phyloP scores from a whole-genome alignment of 2,888 invertebrate genomes.

The Entomobrya multifasciata region DNA sequence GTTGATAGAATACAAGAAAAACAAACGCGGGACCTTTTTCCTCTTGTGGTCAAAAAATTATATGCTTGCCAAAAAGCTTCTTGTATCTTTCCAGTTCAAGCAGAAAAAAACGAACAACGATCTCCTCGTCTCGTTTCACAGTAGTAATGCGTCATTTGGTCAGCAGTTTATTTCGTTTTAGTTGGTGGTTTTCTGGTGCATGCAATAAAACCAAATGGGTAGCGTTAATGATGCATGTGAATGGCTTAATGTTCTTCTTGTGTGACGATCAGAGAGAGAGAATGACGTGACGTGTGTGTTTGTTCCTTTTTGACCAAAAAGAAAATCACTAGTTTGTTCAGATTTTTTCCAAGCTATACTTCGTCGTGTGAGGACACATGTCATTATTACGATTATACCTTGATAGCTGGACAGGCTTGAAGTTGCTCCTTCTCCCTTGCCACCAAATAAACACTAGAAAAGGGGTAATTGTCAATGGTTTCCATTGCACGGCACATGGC shows the following conservation, averaged over 20 bases:
- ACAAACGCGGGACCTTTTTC: not conserved
- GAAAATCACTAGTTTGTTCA: slow-evolving; percentile 45
- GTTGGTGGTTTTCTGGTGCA: not conserved
- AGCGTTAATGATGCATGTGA: slow-evolving; percentile 48
- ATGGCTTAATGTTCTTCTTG: slow-evolving; percentile 25
- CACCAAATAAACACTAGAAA: too few relatives aligned
- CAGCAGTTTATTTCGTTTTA: slow-evolving; percentile 13
- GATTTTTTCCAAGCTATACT: slow-evolving; percentile 1
- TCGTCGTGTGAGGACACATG: slow-evolving; percentile 45
- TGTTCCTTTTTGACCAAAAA: not conserved
- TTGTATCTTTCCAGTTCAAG: not conserved
- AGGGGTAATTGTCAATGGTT: too few relatives aligned
- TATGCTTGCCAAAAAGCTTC: not conserved
- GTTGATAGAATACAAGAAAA: not conserved
- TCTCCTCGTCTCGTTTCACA: too few relatives aligned
- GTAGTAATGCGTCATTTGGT: slow-evolving; percentile 18
- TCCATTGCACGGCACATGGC: too few relatives aligned
- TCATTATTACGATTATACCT: slow-evolving; percentile 42
- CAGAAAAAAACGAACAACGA: not conserved
- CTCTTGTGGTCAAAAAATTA: not conserved
- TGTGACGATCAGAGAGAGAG: not conserved
- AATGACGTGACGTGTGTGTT: slow-evolving; percentile 12
- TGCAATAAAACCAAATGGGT: slow-evolving; percentile 31
- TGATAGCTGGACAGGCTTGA: slow-evolving; percentile 8
- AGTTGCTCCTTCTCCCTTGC: not conserved